Evolutionary conservation across 2,888 invertebrate genomes (phyloP).

Genomic region (Cheilosia impressa): DNA sequence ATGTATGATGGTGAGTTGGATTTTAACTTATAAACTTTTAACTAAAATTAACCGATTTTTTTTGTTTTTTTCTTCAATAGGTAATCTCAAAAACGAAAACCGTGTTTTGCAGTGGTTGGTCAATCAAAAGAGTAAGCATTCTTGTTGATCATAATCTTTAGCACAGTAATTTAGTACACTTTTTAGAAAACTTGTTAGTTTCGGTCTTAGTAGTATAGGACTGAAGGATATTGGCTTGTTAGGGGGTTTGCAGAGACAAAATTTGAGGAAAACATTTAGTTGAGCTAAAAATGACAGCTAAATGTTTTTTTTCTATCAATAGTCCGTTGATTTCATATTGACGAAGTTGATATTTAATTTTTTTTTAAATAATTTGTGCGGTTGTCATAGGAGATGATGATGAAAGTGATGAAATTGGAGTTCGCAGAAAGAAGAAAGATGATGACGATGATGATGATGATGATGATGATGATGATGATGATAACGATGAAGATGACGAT

Average conservation of each 20-base stretch:
- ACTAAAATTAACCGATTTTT: slow-evolving; percentile 1
- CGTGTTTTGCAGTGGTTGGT: slow-evolving; percentile 98
- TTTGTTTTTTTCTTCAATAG: slow-evolving; percentile 83
- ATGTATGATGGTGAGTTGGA: slow-evolving; percentile 94
- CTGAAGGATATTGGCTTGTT: neutral
- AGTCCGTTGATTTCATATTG: neutral
- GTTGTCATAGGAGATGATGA: slow-evolving; percentile 81
- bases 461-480: slow-evolving; percentile 82
- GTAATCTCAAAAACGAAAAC: slow-evolving; percentile 97
- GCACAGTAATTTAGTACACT: slow-evolving; percentile 10
- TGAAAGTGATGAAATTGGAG: slow-evolving; percentile 82
- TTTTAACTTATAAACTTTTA: slow-evolving; percentile 1
- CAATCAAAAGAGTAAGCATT: slow-evolving; percentile 97
- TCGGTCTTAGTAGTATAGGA: neutral
- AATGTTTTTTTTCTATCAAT: neutral
- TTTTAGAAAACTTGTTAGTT: slow-evolving; percentile 17
- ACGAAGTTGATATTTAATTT: neutral
- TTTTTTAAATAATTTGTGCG: slow-evolving; percentile 34
- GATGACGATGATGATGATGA: slow-evolving; percentile 83
- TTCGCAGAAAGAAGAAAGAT: slow-evolving; percentile 83
- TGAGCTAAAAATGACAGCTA: no score
- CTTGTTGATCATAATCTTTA: slow-evolving; percentile 73
- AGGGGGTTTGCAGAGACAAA: neutral
- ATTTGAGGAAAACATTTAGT: neutral
- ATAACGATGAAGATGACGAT: slow-evolving; percentile 81